Conservation (phyloP, 2,797 vertebrate genomes). For the Rhabdomys pumilio region DNA sequence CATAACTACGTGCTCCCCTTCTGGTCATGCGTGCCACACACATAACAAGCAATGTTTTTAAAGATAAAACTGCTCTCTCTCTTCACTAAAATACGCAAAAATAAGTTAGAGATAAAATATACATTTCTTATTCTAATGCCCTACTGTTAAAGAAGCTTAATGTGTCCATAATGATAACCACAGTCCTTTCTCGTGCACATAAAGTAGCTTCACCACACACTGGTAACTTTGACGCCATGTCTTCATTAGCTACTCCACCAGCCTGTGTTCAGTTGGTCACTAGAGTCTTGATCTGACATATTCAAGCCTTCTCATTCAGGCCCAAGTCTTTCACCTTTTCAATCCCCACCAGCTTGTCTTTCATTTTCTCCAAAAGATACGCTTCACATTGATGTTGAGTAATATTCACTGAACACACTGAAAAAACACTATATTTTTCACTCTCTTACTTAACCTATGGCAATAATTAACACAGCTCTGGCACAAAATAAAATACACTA, state of each 20-base stretch:
- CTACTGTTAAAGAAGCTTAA: background rate
- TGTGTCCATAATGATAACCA: background rate
- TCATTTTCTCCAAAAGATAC: background rate
- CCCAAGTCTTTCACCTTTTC: background rate
- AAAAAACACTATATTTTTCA: background rate
- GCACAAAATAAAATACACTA: background rate
- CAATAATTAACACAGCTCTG: background rate
- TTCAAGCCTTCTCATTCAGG: background rate
- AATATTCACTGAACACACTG: background rate
- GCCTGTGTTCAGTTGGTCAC: background rate
- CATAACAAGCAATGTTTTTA: background rate
- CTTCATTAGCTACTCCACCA: background rate
- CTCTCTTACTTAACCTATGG: background rate
- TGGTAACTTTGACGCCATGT: background rate
- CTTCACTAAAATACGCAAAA: background rate
- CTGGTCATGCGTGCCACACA: background rate
- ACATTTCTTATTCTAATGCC: background rate
- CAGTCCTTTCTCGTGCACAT: background rate
- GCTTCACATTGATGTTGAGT: background rate
- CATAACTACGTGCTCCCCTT: background rate
- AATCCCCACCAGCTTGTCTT: background rate
- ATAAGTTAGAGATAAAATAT: background rate
- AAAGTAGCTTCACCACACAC: background rate
- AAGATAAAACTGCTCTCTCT: background rate
- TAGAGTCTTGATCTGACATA: background rate